phyloP scores from a whole-genome alignment of 2,888 invertebrate species.

The Eledone cirrhosa region DNA sequence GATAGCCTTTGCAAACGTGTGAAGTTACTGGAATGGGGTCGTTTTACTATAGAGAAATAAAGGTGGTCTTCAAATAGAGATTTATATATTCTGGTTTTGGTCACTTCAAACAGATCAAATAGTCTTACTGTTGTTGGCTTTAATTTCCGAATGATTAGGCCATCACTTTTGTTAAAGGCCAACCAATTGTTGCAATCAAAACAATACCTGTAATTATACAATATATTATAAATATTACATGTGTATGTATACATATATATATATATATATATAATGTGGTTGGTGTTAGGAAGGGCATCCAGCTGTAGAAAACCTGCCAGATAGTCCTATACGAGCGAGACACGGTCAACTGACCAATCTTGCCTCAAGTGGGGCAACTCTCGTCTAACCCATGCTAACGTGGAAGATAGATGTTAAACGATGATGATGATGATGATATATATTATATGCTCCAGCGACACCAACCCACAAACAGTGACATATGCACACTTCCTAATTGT shows the following conservation, averaged over 20 bases:
- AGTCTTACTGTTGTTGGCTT: background rate
- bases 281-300: too few relatives aligned
- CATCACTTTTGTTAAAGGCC: slow-evolving; percentile 39
- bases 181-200: slow-evolving; percentile 45
- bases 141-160: slow-evolving; percentile 38
- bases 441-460: too few relatives aligned
- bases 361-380: too few relatives aligned
- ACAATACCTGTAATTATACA: slow-evolving; percentile 36
- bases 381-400: too few relatives aligned
- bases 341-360: too few relatives aligned
- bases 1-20: slow-evolving; percentile 46
- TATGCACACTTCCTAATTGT: too few relatives aligned
- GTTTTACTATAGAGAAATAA: slow-evolving; percentile 43
- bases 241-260: background rate
- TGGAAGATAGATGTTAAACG: too few relatives aligned
- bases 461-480: too few relatives aligned
- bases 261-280: too few relatives aligned
- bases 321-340: too few relatives aligned
- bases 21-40: slow-evolving; percentile 43
- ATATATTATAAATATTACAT: background rate
- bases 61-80: slow-evolving; percentile 45
- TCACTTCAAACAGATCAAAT: background rate
- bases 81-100: slow-evolving; percentile 35
- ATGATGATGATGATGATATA: too few relatives aligned
- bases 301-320: too few relatives aligned